A percentile compares a stretch with the other conserved stretches of the same genome.
These are phyloP conservation scores for Momotus momota DNA, from an alignment of 2,797 vertebrate genomes.

Conservation along the genomic window DNA sequence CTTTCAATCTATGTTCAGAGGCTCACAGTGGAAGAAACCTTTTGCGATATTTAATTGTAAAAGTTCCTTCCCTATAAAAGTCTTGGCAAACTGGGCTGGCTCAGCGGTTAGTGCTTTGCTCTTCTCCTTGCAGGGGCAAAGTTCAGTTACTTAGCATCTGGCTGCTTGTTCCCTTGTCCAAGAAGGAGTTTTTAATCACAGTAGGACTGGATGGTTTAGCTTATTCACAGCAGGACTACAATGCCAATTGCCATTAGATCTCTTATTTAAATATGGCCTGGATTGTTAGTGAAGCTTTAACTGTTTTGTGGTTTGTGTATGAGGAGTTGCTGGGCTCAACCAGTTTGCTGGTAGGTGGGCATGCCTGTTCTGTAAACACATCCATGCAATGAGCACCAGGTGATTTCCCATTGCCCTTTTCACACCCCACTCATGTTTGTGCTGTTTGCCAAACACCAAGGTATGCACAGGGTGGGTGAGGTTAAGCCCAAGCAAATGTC, in stretches of 20 bases:
- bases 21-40: slow-evolving; percentile 60
- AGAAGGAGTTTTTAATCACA: slow-evolving; percentile 68
- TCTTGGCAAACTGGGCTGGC: slow-evolving; percentile 65
- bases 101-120: slow-evolving; percentile 66
- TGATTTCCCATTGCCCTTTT: neutral
- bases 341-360: neutral
- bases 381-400: neutral
- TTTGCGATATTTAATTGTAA: slow-evolving; percentile 70
- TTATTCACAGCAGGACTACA: slow-evolving; percentile 49
- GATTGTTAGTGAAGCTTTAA: slow-evolving; percentile 32
- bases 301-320: neutral
- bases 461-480: fast-evolving
- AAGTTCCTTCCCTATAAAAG: slow-evolving; percentile 69
- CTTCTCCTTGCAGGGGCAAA: slow-evolving; percentile 60
- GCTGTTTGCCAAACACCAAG: neutral
- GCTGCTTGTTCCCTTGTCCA: slow-evolving; percentile 44
- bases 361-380: neutral
- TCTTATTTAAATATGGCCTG: slow-evolving; percentile 27
- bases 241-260: slow-evolving; percentile 34
- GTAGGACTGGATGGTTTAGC: slow-evolving; percentile 42
- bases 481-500: neutral
- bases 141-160: slow-evolving; percentile 52
- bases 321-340: neutral
- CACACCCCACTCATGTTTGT: neutral
- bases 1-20: slow-evolving; percentile 68